Evolutionary conservation across 2,888 invertebrate species (phyloP).

Genomic region (Drosophila incognita): DNA sequence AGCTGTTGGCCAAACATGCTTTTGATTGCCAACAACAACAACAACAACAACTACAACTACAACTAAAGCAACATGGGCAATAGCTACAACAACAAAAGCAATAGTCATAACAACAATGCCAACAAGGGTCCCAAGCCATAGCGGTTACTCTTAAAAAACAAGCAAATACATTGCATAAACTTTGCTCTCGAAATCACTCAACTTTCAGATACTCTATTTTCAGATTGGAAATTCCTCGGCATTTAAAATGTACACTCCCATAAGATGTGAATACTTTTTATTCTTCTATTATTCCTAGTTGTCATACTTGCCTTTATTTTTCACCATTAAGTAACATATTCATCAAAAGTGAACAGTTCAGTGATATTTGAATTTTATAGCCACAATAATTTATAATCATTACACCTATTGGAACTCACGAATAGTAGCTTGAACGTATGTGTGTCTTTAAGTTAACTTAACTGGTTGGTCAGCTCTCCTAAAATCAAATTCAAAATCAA

Average conservation of each 20-base stretch:
- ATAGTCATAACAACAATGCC: conserved; percentile 13
- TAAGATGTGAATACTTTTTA: not conserved
- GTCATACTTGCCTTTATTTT: too few relatives aligned
- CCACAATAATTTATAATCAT: too few relatives aligned
- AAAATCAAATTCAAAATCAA: not conserved
- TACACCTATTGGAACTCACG: too few relatives aligned
- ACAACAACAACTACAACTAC: conserved; percentile 24
- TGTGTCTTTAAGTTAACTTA: too few relatives aligned
- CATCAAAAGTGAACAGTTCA: too few relatives aligned
- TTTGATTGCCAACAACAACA: conserved; percentile 71
- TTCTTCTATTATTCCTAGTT: too few relatives aligned
- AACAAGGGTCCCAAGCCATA: conserved; percentile 11
- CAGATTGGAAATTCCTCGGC: accelerated
- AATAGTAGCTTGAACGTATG: too few relatives aligned
- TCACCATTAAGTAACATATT: too few relatives aligned
- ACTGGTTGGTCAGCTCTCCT: not conserved
- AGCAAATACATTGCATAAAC: not conserved
- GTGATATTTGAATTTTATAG: too few relatives aligned
- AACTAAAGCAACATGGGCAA: conserved; percentile 19
- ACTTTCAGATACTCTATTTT: conserved; percentile 6
- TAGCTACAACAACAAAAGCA: conserved; percentile 20
- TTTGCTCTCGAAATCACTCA: not conserved
- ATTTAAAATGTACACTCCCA: not conserved
- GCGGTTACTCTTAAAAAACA: conserved; percentile 10
- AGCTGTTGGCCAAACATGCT: conserved; percentile 77